Evolutionary conservation across 1,140 invertebrate species (phyloP).

Genomic region (Battus philenor): DNA sequence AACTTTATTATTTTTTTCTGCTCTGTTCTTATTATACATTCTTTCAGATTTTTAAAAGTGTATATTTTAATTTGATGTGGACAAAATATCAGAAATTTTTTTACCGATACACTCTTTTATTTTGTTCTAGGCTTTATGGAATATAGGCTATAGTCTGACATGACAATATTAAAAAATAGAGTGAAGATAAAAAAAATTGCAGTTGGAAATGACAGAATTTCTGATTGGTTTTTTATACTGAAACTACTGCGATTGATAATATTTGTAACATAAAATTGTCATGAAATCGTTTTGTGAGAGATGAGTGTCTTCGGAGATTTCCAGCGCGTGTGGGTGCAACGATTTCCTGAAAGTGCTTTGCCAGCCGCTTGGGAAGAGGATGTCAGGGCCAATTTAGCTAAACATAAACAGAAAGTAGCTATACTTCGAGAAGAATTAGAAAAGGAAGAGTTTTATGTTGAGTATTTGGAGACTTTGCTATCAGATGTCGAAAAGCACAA

Average conservation of each 20-base stretch:
- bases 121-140: too few relatives aligned
- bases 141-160: too few relatives aligned
- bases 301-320: constrained; percentile 94
- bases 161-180: too few relatives aligned
- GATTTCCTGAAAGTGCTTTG: constrained; percentile 91
- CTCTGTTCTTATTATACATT: too few relatives aligned
- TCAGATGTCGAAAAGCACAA: constrained; percentile 88
- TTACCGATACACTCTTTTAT: too few relatives aligned
- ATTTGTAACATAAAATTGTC: constrained; percentile 69
- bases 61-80: too few relatives aligned
- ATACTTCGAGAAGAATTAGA: constrained; percentile 89
- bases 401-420: constrained; percentile 89
- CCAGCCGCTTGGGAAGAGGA: constrained; percentile 94
- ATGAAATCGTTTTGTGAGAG: constrained; percentile 75
- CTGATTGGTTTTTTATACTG: constrained; percentile 51
- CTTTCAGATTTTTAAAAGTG: too few relatives aligned
- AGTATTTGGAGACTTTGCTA: constrained; percentile 89
- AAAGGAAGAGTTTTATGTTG: constrained; percentile 93
- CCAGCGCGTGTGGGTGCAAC: constrained; percentile 90
- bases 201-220: constrained; percentile 54
- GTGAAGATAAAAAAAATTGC: constrained; percentile 25
- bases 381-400: constrained; percentile 89
- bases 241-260: constrained; percentile 40
- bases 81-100: too few relatives aligned
- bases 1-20: too few relatives aligned